Base-by-base conservation (phyloP, 2,888 invertebrate species). In the Helicoverpa assulta region DNA sequence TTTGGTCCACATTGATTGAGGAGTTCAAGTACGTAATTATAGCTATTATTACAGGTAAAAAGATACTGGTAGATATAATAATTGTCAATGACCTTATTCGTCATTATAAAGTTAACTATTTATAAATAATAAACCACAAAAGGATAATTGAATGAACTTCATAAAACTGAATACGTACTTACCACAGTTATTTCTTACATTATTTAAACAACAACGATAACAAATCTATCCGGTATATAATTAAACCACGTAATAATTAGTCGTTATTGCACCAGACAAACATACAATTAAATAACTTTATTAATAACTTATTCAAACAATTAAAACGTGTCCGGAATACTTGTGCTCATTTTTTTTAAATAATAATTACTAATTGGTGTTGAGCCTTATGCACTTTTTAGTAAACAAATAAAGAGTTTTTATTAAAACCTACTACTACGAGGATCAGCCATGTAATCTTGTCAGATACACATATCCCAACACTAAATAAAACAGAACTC, bases 241-340 rank as follows among this genome's bases (percentile, higher is more conserved):
- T 52, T 60, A 59, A 37, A 60, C 12, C 8, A 53, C 12, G 63
- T 16, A 57, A 18, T 29, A 55, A 16, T 43, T 29, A 19, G 4
- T 29, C 18, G 4, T 7, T 43, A 43, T 55, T 18, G 18, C 26
- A 43, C 14, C 40, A 55, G 2, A 21, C n/a, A 37, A 50, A 14
- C 5, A 6, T 3, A 21, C 16, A 26, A 26, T 26, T 26, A 26
- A 26, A 26, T 26, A 26, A 26, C 26, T 26, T 26, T 0, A 26
- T 43, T 43, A 43, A 43, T 43, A 43, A 43, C 43, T 43, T 43
- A 43, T 43, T 16, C 43, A 43, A 16, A 43, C 16, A 43, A 43
- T 43, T 14, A 43, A 16, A 43, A 16, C 43, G 16, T 43, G 14
- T 43, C 16, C 43, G 16, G 43, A 43, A 43, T 43, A 43, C 43